These are phyloP conservation scores for Fregata magnificens DNA, from an alignment of 2,113 vertebrate genomes.

Conservation along the genomic window DNA sequence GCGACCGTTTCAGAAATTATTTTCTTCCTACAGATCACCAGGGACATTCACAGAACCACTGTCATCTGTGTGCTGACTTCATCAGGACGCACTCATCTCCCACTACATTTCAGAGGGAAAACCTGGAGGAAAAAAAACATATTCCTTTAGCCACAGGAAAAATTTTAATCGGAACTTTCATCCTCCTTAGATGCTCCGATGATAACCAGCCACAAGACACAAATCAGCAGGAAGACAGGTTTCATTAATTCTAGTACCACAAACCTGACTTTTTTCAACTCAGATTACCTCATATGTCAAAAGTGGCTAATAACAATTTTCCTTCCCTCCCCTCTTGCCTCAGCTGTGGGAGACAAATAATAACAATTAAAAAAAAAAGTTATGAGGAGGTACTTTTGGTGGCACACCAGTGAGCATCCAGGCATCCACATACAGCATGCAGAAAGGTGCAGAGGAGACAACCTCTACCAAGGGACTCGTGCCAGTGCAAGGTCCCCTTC, in stretches of 20 bases:
- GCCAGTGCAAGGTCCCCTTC: background rate
- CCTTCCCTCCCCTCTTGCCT: background rate
- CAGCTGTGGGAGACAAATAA: background rate
- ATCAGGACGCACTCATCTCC: background rate
- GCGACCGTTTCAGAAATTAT: background rate
- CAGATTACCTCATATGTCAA: background rate
- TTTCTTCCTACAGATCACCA: background rate
- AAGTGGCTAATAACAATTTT: background rate
- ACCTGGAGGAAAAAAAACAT: background rate
- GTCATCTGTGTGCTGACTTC: too few relatives aligned
- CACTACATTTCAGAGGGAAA: background rate
- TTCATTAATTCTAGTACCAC: background rate
- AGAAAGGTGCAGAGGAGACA: background rate
- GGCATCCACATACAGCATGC: rapidly evolving
- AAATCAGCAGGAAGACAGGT: background rate
- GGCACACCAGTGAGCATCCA: background rate
- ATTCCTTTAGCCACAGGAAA: background rate
- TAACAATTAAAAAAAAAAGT: background rate
- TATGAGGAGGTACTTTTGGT: background rate
- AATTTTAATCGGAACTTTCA: background rate
- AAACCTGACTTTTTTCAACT: background rate
- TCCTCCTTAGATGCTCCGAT: background rate
- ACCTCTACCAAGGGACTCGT: background rate
- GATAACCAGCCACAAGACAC: background rate
- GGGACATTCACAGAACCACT: background rate